These are phyloP conservation scores for Leistus spinibarbis DNA, from an alignment of 2,888 invertebrate species.

Conservation along the genomic window DNA sequence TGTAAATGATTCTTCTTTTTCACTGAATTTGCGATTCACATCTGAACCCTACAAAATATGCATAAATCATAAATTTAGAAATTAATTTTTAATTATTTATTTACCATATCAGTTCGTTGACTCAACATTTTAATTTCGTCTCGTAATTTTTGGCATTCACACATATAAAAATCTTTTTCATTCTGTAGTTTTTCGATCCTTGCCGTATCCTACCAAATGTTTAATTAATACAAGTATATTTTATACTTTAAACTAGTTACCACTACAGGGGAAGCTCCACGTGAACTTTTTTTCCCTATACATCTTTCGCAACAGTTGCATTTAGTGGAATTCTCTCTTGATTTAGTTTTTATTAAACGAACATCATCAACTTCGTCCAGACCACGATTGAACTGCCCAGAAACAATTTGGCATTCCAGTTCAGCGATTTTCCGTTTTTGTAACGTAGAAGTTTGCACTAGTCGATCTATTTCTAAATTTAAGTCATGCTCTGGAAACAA, in stretches of 20 bases:
- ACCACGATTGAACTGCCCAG: slow-evolving; percentile 40
- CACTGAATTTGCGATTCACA: slow-evolving; percentile 52
- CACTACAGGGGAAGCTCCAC: neutral
- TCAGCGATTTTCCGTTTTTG: slow-evolving; percentile 59
- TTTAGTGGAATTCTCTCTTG: no score
- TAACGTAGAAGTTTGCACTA: slow-evolving; percentile 55
- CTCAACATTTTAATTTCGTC: slow-evolving; percentile 53
- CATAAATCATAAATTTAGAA: neutral
- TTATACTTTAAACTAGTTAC: slow-evolving; percentile 2
- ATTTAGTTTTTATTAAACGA: neutral
- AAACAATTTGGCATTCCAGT: slow-evolving; percentile 52
- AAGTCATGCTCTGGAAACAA: slow-evolving; percentile 61
- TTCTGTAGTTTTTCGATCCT: slow-evolving; percentile 53
- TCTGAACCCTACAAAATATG: slow-evolving; percentile 41
- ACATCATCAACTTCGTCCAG: neutral
- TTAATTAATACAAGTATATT: slow-evolving; percentile 7
- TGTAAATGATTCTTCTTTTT: slow-evolving; percentile 55
- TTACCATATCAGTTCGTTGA: slow-evolving; percentile 30
- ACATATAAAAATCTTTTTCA: slow-evolving; percentile 61
- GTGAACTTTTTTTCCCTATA: slow-evolving; percentile 8
- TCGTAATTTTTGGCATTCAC: slow-evolving; percentile 57
- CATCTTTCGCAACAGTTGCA: slow-evolving; percentile 1
- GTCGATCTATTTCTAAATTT: slow-evolving; percentile 60
- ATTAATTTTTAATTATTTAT: neutral
- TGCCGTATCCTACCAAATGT: slow-evolving; percentile 47